Evolutionary conservation across 2,888 invertebrate genomes (phyloP), one percentile per base, ranked within the genome.

Genomic region (Carpatolechia fugitivella): DNA sequence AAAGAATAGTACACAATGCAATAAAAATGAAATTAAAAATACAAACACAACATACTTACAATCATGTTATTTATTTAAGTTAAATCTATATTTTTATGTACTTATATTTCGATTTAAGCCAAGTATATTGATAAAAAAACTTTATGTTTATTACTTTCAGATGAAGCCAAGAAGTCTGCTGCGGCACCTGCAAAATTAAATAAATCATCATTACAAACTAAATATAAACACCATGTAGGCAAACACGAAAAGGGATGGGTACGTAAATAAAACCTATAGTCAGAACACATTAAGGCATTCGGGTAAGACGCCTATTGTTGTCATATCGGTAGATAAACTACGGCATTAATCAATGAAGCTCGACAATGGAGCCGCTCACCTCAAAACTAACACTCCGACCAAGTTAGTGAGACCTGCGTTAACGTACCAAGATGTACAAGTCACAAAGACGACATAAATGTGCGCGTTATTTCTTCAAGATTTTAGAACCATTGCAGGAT

Each of bases 261-360:
- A 66, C 64, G 77, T 81, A 80, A 81, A 82, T 84, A 82, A 79
- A 83, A 81, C 76, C 77, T 83, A 81, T 74, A 82, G 78, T 78
- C 76, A 75, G 72, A 80, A 78, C 73, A 76, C 82, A 85, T 83
- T 82, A 83, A 77, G 78, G 82, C 77, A 78, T 82, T 85, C 81
- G 79, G 78, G 81, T 79, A 82, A 82, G 84, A 80, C 78, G 72
- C 31, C 75, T 78, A 89, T 89, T 87, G 88, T 89, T 86, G 85
- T 86, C 85, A 82, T 85, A 88, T 87, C 84, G 73, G 78, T 85
- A 85, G 85, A 88, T 88, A 87, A 86, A 86, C 86, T 84, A 83
- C 75, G 63, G 72, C 80, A 88, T 90, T 86, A 87, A 87, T 89
- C 88, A 88, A 88, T 84, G 71, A 70, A 63, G 60, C 69, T 71